Percentiles rank a stretch among this genome's conserved stretches.
Evolutionary conservation across 2,113 vertebrate genomes (phyloP).

Genomic region (Gadus macrocephalus): DNA sequence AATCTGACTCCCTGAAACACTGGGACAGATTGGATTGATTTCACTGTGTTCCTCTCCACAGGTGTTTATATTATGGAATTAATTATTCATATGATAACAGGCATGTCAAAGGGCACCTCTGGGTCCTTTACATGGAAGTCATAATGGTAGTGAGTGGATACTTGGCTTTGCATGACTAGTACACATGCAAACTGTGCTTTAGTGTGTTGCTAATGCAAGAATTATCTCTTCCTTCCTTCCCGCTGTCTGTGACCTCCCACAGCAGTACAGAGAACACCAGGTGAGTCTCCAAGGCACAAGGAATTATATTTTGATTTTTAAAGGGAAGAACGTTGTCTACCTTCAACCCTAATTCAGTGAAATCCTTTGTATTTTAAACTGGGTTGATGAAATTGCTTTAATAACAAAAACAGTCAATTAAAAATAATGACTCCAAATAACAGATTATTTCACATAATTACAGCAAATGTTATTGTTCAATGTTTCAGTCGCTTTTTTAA

Average conservation of each 20-base stretch:
- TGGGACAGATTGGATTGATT: conserved; percentile 71
- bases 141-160: conserved; percentile 37
- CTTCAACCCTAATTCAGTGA: too few relatives aligned
- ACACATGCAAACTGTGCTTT: conserved; percentile 81
- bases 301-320: too few relatives aligned
- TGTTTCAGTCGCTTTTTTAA: too few relatives aligned
- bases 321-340: too few relatives aligned
- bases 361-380: too few relatives aligned
- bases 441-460: too few relatives aligned
- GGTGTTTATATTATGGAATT: conserved; percentile 32
- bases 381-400: too few relatives aligned
- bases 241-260: conserved; percentile 59
- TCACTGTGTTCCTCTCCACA: conserved; percentile 48
- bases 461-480: too few relatives aligned
- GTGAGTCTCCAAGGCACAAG: conserved; percentile 74
- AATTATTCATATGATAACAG: conserved; percentile 35
- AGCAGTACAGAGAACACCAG: conserved; percentile 85
- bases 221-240: conserved; percentile 69
- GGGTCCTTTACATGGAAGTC: conserved; percentile 66
- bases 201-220: conserved; percentile 75
- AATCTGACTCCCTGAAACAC: conserved; percentile 64
- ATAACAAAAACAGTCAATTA: neutral
- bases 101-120: conserved; percentile 68
- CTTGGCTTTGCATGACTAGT: conserved; percentile 68
- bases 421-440: neutral